phyloP scores from a whole-genome alignment of 2,113 vertebrate genomes.

The Paedocypris sp. region DNA sequence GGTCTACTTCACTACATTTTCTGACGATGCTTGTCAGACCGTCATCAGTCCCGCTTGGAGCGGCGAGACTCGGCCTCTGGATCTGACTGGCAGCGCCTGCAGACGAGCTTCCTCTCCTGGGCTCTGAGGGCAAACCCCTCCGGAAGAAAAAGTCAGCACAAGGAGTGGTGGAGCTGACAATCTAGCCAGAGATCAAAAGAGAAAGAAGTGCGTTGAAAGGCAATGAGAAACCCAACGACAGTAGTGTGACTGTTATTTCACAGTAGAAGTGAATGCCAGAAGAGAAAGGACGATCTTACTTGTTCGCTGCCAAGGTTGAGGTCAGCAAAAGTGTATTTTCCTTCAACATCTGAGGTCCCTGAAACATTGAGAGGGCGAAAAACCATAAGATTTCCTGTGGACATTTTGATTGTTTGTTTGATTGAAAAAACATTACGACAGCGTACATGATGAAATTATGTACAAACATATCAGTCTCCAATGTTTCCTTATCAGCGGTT shows the following conservation, averaged over 20 bases:
- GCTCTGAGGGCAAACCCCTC: conserved; percentile 54
- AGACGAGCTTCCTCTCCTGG: conserved; percentile 46
- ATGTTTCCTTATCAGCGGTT: no score
- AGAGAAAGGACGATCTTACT: conserved; percentile 51
- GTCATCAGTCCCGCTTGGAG: conserved; percentile 34
- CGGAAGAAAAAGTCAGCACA: conserved; percentile 95
- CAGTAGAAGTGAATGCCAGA: background rate
- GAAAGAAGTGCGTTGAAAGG: background rate
- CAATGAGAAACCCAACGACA: background rate
- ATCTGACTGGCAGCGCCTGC: conserved; percentile 24
- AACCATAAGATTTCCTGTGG: no score
- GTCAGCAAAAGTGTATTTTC: conserved; percentile 84
- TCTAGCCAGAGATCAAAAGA: conserved; percentile 51
- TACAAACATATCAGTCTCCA: no score
- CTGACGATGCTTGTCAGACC: conserved; percentile 60
- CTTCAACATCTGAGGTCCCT: conserved; percentile 49
- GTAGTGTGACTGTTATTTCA: background rate
- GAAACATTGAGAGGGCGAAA: conserved; percentile 29
- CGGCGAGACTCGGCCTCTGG: conserved; percentile 13
- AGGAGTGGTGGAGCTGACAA: conserved; percentile 86
- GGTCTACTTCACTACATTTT: conserved; percentile 79
- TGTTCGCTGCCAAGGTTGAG: conserved; percentile 87
- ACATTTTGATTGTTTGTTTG: no score
- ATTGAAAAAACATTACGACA: no score
- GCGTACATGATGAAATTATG: no score